Evolutionary conservation across 2,113 vertebrate genomes (phyloP), one percentile per base, ranked within the genome.

Genomic region (Sciurus niger): DNA sequence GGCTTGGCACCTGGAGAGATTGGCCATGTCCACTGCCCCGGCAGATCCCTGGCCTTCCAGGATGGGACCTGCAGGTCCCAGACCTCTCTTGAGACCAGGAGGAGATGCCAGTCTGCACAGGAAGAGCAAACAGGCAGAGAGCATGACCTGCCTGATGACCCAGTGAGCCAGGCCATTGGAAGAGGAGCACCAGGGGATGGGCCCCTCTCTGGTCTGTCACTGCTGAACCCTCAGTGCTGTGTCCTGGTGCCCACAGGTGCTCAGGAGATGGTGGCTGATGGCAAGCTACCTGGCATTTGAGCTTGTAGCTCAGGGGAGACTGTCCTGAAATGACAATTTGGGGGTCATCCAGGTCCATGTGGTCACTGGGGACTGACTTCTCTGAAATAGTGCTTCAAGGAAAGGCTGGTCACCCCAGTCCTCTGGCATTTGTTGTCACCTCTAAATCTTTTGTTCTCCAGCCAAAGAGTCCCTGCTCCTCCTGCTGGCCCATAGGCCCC

Each of bases 161-260:
- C 11, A 1, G 34, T 6, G 34, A 37, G 60, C 4, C 0, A 1
- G 4, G 12, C 2, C 2, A 0, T 7, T 0, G 60, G 40, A 30
- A 48, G 70, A 46, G 37, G 73, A 48, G 80, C 1, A 40, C 40
- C 40, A 40, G 40, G 40, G 40, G 40, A 4, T 4, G 3, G 40
- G 40, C 2, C 40, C 40, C 40, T 40, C 40, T 40, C 40, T 40
- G 40, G 40, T 40, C 40, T 40, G 40, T 40, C 40, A 40, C 40
- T 4, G 40, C 40, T 40, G 40, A 4, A 40, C 40, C 40, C 40
- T 40, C 40, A 40, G 40, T 40, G 40, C 40, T 40, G 40, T 40
- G 40, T 4, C 40, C 40, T 40, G 40, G 40, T 40, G 40, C 40
- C 40, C 40, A 40, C 40, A 40, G 40, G 40, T 40, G 40, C 40